Evolutionary conservation across 2,797 vertebrate species (phyloP).

Genomic region (Acrossocheilus wenchowensis): DNA sequence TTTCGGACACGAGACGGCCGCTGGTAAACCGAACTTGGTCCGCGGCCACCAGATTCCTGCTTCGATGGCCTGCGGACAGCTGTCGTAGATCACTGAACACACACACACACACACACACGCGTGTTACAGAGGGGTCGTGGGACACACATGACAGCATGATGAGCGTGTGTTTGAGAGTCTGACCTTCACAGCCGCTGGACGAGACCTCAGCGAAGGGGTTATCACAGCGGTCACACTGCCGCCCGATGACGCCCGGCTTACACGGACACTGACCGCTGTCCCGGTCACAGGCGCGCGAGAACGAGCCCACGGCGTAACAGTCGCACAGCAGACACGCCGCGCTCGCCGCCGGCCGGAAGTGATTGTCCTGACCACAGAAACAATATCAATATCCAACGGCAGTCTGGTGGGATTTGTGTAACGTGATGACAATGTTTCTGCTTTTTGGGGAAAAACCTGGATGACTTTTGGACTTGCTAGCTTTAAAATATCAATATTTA

Average conservation of each 20-base stretch:
- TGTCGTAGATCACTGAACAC: slow-evolving; percentile 92
- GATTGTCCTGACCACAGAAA: slow-evolving; percentile 85
- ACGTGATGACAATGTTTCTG: no score
- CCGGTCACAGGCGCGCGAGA: slow-evolving; percentile 87
- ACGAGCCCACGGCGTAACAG: slow-evolving; percentile 91
- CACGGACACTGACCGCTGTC: slow-evolving; percentile 91
- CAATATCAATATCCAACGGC: neutral
- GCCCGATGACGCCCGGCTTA: slow-evolving; percentile 93
- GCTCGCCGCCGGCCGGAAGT: slow-evolving; percentile 82
- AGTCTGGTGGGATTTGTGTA: neutral
- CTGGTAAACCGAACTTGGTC: slow-evolving; percentile 93
- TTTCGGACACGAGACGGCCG: slow-evolving; percentile 89
- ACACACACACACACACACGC: slow-evolving; percentile 29
- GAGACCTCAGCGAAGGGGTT: slow-evolving; percentile 97
- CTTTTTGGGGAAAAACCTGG: no score
- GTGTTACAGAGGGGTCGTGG: neutral
- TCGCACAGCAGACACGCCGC: slow-evolving; percentile 88
- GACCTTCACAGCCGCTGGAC: slow-evolving; percentile 91
- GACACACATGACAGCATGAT: no score
- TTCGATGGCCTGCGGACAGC: slow-evolving; percentile 92
- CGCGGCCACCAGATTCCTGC: slow-evolving; percentile 96
- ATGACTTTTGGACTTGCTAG: no score
- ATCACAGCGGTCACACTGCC: slow-evolving; percentile 92
- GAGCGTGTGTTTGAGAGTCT: slow-evolving; percentile 39
- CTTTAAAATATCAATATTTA: neutral